phyloP scores from a whole-genome alignment of 2,113 vertebrate species.

The Nymphicus hollandicus region DNA sequence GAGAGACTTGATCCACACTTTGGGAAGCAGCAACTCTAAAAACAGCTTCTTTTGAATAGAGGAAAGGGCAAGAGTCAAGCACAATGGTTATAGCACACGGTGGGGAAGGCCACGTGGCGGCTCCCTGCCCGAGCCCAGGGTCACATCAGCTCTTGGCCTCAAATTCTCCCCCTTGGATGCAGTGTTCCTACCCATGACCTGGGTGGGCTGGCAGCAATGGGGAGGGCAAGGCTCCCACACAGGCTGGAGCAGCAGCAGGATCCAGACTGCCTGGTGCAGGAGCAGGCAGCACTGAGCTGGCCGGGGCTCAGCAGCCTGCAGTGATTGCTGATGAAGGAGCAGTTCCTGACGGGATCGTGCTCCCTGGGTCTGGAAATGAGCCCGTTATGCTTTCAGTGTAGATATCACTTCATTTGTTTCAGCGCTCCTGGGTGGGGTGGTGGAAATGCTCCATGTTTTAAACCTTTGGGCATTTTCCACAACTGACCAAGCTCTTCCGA shows the following conservation, averaged over 20 bases:
- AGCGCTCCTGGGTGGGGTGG: not conserved
- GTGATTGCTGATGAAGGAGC: not conserved
- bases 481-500: not conserved
- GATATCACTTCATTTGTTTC: constrained; percentile 27
- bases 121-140: not conserved
- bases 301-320: not conserved
- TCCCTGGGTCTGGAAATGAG: not conserved
- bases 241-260: not conserved
- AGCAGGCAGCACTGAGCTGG: accelerated
- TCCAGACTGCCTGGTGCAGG: accelerated
- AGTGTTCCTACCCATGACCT: not conserved
- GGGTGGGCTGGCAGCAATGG: not conserved
- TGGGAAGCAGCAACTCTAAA: not conserved
- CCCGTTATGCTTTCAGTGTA: not conserved
- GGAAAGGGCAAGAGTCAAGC: not conserved
- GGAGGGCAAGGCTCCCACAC: not conserved
- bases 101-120: not conserved
- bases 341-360: not conserved
- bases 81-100: accelerated
- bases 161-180: not conserved
- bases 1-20: not conserved
- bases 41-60: not conserved
- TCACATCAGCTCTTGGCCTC: not conserved
- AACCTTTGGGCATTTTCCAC: not conserved
- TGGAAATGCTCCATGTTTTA: constrained; percentile 25